Conservation (phyloP, 2,888 invertebrate species). For the Gryllus longicercus region DNA sequence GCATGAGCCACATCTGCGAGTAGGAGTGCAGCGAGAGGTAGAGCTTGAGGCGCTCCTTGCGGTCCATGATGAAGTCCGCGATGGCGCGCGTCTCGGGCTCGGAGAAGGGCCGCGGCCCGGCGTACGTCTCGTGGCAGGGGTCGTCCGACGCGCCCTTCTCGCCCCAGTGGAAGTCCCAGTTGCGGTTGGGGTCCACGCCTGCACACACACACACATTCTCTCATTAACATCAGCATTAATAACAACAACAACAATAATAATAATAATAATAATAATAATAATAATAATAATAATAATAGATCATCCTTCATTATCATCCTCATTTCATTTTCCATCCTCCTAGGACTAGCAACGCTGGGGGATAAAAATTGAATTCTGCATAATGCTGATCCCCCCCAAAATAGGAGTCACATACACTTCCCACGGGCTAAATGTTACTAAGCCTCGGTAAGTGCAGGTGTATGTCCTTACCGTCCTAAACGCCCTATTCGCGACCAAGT, state of each 20-base stretch:
- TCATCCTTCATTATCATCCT: too few species aligned
- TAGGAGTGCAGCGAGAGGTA: slow-evolving; percentile 64
- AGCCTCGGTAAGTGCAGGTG: too few species aligned
- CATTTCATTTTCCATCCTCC: too few species aligned
- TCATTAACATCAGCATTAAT: too few species aligned
- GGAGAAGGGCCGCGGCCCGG: slow-evolving; percentile 69
- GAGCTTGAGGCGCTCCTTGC: slow-evolving; percentile 46
- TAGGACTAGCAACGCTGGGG: too few species aligned
- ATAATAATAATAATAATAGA: slow-evolving; percentile 27
- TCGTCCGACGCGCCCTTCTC: slow-evolving; percentile 64
- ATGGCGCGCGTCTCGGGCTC: slow-evolving; percentile 72
- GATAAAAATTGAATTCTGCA: too few species aligned
- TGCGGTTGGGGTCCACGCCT: slow-evolving; percentile 72
- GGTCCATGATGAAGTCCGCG: slow-evolving; percentile 57
- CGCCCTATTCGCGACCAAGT: too few species aligned
- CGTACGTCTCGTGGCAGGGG: slow-evolving; percentile 71
- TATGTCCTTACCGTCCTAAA: too few species aligned
- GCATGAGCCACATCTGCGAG: slow-evolving; percentile 62
- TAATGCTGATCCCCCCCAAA: too few species aligned
- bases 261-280: slow-evolving; percentile 27
- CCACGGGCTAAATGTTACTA: too few species aligned
- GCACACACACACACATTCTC: slow-evolving; percentile 50
- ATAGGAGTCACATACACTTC: too few species aligned
- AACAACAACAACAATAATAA: not conserved
- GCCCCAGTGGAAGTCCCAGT: slow-evolving; percentile 73